These are phyloP conservation scores for Shinisaurus crocodilurus DNA, from an alignment of 2,113 vertebrate genomes.

Conservation along the genomic window DNA sequence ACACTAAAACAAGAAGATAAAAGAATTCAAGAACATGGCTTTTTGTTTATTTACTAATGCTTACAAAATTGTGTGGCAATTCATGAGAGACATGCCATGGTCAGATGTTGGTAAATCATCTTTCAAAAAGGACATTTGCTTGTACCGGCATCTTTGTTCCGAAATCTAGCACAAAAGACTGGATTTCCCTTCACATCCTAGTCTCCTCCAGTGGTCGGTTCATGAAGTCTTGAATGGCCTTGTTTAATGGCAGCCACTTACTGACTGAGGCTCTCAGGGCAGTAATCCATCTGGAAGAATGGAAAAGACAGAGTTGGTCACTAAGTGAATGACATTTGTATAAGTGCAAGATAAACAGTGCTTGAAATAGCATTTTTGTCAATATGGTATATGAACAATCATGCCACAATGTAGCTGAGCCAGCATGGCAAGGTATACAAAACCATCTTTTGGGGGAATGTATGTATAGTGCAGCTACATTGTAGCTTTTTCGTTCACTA, in stretches of 20 bases:
- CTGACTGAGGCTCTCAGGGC: slow-evolving; percentile 86
- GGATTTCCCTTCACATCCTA: slow-evolving; percentile 79
- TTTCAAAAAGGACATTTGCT: slow-evolving; percentile 4
- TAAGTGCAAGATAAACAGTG: neutral
- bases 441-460: neutral
- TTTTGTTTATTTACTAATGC: slow-evolving; percentile 59
- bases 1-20: slow-evolving; percentile 22
- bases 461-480: fast-evolving
- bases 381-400: neutral
- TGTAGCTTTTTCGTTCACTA: neutral
- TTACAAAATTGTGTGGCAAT: slow-evolving; percentile 34
- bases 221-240: slow-evolving; percentile 88
- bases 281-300: slow-evolving; percentile 85
- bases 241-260: slow-evolving; percentile 89
- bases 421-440: neutral
- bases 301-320: slow-evolving; percentile 24
- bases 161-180: neutral
- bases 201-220: slow-evolving; percentile 84
- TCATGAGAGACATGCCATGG: slow-evolving; percentile 15
- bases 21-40: neutral
- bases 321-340: neutral
- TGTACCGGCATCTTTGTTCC: neutral
- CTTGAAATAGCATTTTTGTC: neutral
- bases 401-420: neutral
- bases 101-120: slow-evolving; percentile 20